phyloP scores from a whole-genome alignment of 2,888 invertebrate species.

The Napeogenes inachia region DNA sequence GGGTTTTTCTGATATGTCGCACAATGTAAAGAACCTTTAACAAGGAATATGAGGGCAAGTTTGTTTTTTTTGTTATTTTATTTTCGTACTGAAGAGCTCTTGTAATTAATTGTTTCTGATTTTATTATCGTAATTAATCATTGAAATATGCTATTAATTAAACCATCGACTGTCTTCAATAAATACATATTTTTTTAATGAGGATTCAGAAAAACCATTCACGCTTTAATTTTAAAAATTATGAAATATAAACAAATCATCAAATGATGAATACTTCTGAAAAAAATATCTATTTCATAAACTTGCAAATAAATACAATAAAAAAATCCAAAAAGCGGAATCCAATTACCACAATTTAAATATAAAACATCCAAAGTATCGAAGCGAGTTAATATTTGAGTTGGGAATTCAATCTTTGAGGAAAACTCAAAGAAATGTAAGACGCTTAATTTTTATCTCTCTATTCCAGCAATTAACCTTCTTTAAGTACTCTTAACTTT shows the following conservation, averaged over 20 bases:
- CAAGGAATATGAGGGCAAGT: slow-evolving; percentile 5
- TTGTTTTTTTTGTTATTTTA: slow-evolving; percentile 6
- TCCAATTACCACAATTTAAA: slow-evolving; percentile 11
- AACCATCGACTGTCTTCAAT: too few species aligned
- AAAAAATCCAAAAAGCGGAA: background rate
- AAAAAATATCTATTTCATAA: too few species aligned
- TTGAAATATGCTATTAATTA: too few species aligned
- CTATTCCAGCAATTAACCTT: slow-evolving; percentile 43
- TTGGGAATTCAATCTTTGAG: slow-evolving; percentile 19
- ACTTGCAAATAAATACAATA: background rate
- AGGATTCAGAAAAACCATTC: too few species aligned
- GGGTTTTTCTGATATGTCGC: slow-evolving; percentile 21
- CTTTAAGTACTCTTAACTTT: slow-evolving; percentile 29
- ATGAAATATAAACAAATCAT: too few species aligned
- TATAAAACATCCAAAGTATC: slow-evolving; percentile 12
- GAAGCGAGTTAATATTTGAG: slow-evolving; percentile 19
- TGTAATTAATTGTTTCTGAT: background rate
- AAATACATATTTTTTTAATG: too few species aligned
- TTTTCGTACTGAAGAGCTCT: background rate
- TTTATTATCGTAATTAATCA: too few species aligned
- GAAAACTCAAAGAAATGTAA: slow-evolving; percentile 34
- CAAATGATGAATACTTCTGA: too few species aligned
- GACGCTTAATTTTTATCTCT: slow-evolving; percentile 43
- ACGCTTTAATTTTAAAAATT: too few species aligned
- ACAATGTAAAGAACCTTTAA: slow-evolving; percentile 17